These are phyloP conservation scores for Bergia sp. DNA, from an alignment of 92 coral and sea anemone species.

Conservation along the genomic window DNA sequence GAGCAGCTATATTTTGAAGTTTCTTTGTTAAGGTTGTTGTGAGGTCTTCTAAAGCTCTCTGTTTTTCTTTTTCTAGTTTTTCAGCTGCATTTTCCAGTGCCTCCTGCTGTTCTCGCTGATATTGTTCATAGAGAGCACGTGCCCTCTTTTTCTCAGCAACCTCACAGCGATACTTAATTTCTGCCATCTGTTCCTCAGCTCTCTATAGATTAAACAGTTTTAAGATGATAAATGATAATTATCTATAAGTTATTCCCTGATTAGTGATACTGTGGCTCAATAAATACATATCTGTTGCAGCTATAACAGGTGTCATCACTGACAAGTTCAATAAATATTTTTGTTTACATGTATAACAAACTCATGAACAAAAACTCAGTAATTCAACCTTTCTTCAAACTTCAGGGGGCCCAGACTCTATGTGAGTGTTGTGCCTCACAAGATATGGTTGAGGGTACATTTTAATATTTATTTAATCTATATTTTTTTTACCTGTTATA, in stretches of 20 bases:
- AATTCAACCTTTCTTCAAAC: too few relatives aligned
- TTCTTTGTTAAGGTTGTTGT: conserved; percentile 64
- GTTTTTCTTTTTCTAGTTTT: conserved; percentile 73
- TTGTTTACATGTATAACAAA: too few relatives aligned
- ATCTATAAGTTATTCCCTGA: not conserved
- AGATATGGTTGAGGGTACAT: too few relatives aligned
- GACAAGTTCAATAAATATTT: too few relatives aligned
- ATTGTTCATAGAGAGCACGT: conserved; percentile 75
- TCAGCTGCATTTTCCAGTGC: conserved; percentile 81
- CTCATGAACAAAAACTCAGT: too few relatives aligned
- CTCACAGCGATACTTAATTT: conserved; percentile 89
- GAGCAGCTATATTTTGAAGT: conserved; percentile 81
- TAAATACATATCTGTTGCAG: too few relatives aligned
- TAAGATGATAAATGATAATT: not conserved
- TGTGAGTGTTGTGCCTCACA: too few relatives aligned
- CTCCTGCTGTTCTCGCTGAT: conserved; percentile 70
- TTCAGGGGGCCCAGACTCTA: too few relatives aligned
- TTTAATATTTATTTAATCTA: too few relatives aligned
- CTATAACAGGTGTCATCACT: too few relatives aligned
- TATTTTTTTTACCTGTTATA: too few relatives aligned
- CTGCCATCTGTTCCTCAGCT: conserved; percentile 89
- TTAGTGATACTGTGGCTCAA: too few relatives aligned
- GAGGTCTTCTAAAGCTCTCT: conserved; percentile 76
- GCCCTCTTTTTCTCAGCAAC: conserved; percentile 95
- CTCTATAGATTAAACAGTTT: conserved; percentile 54